phyloP scores from a whole-genome alignment of 30 jellyfish, hydroid and myxozoan species.

The Hydractinia echinata region DNA sequence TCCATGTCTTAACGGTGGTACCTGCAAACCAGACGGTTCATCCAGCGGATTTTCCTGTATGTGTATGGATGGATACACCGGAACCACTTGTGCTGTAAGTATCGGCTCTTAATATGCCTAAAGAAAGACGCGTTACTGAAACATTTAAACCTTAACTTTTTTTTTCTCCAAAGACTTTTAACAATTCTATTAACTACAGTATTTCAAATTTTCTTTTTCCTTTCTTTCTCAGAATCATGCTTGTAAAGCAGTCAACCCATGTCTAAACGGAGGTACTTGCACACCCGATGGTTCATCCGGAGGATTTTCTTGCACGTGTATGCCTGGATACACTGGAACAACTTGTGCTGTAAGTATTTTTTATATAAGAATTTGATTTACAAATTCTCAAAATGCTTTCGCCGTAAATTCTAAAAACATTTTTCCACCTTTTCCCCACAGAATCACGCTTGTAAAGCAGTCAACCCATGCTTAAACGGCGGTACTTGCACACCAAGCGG shows the following conservation, averaged over 20 bases:
- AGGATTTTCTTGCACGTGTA: slow-evolving; percentile 6
- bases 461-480: slow-evolving; percentile 65
- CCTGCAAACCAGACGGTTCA: slow-evolving; percentile 38
- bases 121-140: not conserved
- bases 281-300: slow-evolving; percentile 16
- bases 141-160: not conserved
- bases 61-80: slow-evolving; percentile 59
- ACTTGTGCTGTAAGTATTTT: slow-evolving; percentile 10
- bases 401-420: not conserved
- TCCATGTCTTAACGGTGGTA: slow-evolving; percentile 73
- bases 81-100: slow-evolving; percentile 52
- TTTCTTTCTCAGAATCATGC: not conserved
- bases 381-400: not conserved
- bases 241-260: slow-evolving; percentile 20
- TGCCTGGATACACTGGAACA: slow-evolving; percentile 18
- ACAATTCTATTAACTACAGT: not conserved
- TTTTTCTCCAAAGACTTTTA: not conserved
- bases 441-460: slow-evolving; percentile 41
- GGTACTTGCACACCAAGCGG: slow-evolving; percentile 54
- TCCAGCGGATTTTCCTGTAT: slow-evolving; percentile 53
- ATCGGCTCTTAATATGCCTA: not conserved
- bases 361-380: not conserved
- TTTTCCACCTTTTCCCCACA: not conserved
- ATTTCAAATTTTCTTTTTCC: not conserved
- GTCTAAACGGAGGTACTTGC: slow-evolving; percentile 15